Base-by-base conservation (phyloP, 2,113 vertebrate genomes). In the Sinosuthora webbiana region DNA sequence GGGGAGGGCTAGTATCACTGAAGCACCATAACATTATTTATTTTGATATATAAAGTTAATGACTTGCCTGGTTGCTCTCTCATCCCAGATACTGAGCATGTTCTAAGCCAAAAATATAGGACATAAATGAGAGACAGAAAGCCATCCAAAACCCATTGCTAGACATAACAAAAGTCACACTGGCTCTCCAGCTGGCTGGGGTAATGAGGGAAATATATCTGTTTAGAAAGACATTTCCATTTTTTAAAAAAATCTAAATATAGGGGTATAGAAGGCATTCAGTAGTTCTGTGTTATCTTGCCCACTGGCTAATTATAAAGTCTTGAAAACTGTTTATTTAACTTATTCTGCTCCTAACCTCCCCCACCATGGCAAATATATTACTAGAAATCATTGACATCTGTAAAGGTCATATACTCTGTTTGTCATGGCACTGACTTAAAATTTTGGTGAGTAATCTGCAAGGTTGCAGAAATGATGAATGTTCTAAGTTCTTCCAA, bases 101-200 rank as follows among this genome's bases (percentile, higher is more conserved):
- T 76, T 95, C 90, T 95, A 90, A 91, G 64, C 56, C 89, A 97
- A 97, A 96, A 80, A 53, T 76, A 96, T 93, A 95, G 69, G 60
- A 95, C 97, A 94, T 77, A 96, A 97, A 95, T 78, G n/a, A 78
- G 18, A 96, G 19, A 35, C 59, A 93, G 85, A 92, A 95, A 78
- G 49, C 41, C 80, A 88, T 97, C 65, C 92, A 93, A 89, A 97
- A 97, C 37, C 44, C 89, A 90, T 96, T 97, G 77, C n/a, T 49
- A 96, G 87, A 92, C 69, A 78, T 83, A 98, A 93, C 52, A 97
- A 94, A 89, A 83, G 71, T 96, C 63, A 76, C 42, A 86, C 16
- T 90, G 76, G 33, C 47, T 95, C 60, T 95, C 85, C 59, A 77
- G 83, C 10, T 93, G 71, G n/a, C 50, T 87, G 42, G 57, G 73